phyloP scores from a whole-genome alignment of 2,888 invertebrate genomes.

The Lingula anatina region DNA sequence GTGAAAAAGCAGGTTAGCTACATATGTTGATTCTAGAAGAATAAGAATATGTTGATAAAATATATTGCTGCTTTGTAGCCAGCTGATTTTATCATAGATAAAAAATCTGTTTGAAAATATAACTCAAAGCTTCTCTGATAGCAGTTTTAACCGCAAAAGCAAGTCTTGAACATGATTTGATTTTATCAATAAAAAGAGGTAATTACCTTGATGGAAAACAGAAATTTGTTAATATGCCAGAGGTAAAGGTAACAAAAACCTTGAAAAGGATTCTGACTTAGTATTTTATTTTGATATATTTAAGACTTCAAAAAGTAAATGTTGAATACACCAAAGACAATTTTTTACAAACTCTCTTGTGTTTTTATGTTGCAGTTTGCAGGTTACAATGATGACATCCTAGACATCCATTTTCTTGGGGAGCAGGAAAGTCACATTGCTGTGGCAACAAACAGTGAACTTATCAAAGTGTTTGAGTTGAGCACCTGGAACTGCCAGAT shows the following conservation, averaged over 20 bases:
- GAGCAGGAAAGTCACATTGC: conserved; percentile 68
- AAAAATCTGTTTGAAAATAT: not conserved
- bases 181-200: too few relatives aligned
- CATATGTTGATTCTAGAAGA: conserved; percentile 21
- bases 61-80: not conserved
- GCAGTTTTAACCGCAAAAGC: not conserved
- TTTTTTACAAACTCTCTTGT: too few relatives aligned
- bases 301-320: too few relatives aligned
- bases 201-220: too few relatives aligned
- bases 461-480: conserved; percentile 79
- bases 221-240: too few relatives aligned
- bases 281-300: too few relatives aligned
- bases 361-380: conserved; percentile 73
- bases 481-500: conserved; percentile 78
- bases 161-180: not conserved
- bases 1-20: conserved; percentile 61
- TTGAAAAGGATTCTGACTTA: too few relatives aligned
- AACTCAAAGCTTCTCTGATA: conserved; percentile 1
- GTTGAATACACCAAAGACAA: too few relatives aligned
- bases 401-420: conserved; percentile 78
- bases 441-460: conserved; percentile 87
- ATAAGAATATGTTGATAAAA: conserved; percentile 20
- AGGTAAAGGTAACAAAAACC: too few relatives aligned
- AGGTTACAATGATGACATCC: conserved; percentile 91
- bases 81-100: conserved; percentile 1